Conservation (phyloP, 2,113 vertebrate genomes). For the Nestor notabilis region DNA sequence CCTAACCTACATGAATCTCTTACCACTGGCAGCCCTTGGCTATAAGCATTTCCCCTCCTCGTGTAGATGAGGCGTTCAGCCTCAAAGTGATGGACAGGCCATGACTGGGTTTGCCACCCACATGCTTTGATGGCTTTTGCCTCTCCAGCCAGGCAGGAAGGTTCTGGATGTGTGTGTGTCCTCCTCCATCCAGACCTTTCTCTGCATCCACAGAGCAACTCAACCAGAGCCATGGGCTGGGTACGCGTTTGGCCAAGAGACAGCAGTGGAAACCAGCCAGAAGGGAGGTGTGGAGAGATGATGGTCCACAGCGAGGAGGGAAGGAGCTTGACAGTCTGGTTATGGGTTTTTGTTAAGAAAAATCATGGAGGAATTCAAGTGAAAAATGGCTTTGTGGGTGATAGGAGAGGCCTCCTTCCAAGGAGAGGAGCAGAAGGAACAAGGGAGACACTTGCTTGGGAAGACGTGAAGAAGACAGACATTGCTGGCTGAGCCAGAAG, state of each 20-base stretch:
- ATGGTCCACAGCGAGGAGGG: neutral
- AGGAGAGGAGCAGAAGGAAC: neutral
- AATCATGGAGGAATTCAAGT: neutral
- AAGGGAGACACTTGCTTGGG: neutral
- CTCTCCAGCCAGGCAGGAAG: neutral
- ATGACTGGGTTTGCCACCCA: neutral
- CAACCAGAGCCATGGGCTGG: neutral
- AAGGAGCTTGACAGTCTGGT: neutral
- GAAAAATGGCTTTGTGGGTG: neutral
- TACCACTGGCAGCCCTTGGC: neutral
- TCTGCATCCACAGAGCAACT: neutral
- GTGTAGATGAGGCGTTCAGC: neutral
- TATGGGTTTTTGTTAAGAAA: neutral
- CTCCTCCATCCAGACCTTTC: neutral
- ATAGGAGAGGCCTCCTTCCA: neutral
- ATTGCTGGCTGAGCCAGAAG: fast-evolving
- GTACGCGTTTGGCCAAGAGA: neutral
- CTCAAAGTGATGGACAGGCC: neutral
- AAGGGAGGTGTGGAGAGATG: neutral
- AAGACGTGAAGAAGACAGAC: neutral
- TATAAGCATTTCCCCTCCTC: neutral
- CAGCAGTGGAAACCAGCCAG: neutral
- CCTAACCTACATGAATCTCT: too few species aligned
- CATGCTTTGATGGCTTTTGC: neutral
- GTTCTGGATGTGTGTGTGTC: neutral